Evolutionary conservation across 2,888 invertebrate species (phyloP), one percentile per base, ranked within the genome.

Genomic region (Chloroclysta siterata): DNA sequence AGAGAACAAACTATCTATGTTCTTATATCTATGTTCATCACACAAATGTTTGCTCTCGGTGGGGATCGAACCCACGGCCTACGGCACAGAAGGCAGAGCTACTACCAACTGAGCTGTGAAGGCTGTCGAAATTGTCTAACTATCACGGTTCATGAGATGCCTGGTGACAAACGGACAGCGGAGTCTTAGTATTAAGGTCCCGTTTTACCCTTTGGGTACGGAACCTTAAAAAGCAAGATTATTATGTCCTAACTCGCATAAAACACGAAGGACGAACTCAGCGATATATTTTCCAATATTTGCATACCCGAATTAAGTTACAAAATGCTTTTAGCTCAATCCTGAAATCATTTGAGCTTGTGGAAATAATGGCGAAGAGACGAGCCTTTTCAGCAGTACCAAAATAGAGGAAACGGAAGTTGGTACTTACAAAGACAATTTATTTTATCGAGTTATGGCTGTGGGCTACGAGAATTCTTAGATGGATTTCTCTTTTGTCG

Each of bases 371-470:
- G 41, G 44, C 44, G 15, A 15, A 5, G 7, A 42, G n/a, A 22
- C 13, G n/a, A 15, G 7, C 8, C 4, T 44, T 44, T 44, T 44
- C 42, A 14, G 5, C 42, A 39, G 15, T 15, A 44, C 15, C 15
- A 6, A 44, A 44, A 44, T 39, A 11, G 36, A 39, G 11, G 11
- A 44, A 6, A 41, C n/a, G n/a, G 13, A 41, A n/a, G 41, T 2
- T 22, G 22, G 22, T 39, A 8, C 15, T 15, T 8, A 44, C 44
- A 15, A 44, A 44, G 44, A 44, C 44, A 44, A 15, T 44, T 44
- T 44, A 8, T 44, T 44, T 44, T 44, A 42, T 42, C 5, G 15
- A 44, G 44, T 44, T 44, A 44, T 44, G 44, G 44, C 44, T 39
- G 11, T 11, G 36, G 36, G 36, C 36, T 39, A 11, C 11, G 36